These are phyloP conservation scores for Urocyon cinereoargenteus DNA, from an alignment of 2,797 vertebrate species.

Conservation along the genomic window DNA sequence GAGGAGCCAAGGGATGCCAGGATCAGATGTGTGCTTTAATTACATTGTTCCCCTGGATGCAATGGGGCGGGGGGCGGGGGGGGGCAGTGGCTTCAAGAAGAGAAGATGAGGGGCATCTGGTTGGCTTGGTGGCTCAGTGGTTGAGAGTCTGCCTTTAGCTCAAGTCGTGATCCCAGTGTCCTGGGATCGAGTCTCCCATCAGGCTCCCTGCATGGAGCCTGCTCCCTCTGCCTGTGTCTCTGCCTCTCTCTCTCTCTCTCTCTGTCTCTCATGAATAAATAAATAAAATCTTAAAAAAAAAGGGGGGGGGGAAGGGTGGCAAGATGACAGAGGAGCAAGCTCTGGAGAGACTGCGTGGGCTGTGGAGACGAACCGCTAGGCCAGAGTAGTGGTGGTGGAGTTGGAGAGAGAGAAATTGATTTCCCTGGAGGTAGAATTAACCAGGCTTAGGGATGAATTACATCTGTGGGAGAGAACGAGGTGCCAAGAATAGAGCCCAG, in stretches of 20 bases:
- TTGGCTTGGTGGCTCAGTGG: too few species aligned
- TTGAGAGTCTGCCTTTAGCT: too few species aligned
- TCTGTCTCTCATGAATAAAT: too few species aligned
- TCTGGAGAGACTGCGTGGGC: not conserved
- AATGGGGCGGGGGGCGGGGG: accelerated
- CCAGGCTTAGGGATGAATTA: not conserved
- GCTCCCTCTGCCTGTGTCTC: too few species aligned
- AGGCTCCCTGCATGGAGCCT: too few species aligned
- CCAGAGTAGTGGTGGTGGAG: not conserved
- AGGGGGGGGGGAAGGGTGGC: too few species aligned
- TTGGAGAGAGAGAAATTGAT: not conserved
- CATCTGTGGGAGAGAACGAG: not conserved
- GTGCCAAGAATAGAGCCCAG: not conserved
- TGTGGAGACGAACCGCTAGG: too few species aligned
- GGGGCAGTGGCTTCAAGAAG: not conserved
- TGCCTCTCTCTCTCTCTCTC: too few species aligned
- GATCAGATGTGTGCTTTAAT: not conserved
- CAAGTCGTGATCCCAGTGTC: too few species aligned
- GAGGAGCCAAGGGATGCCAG: not conserved
- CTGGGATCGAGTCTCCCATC: too few species aligned
- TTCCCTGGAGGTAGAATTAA: not conserved
- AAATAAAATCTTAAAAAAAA: too few species aligned
- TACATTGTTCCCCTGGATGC: not conserved
- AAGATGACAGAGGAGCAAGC: not conserved
- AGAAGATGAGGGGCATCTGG: too few species aligned